phyloP scores from a whole-genome alignment of 2,113 vertebrate genomes.

The Corythoichthys haematopterus region DNA sequence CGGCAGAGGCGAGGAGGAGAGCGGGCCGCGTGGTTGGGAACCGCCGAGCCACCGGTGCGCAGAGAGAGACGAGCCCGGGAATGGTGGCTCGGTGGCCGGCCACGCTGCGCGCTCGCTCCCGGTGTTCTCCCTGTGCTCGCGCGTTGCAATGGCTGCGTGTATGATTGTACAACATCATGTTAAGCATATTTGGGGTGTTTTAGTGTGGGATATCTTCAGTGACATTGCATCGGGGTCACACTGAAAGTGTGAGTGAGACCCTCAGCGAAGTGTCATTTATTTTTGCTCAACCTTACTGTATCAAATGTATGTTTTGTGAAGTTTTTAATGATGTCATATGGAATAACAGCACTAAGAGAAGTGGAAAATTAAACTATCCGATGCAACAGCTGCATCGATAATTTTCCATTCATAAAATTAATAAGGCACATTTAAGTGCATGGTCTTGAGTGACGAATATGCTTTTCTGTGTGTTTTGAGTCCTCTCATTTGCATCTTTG shows the following conservation, averaged over 20 bases:
- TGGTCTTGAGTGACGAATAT: too few species aligned
- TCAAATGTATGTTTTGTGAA: not conserved
- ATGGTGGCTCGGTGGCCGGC: not conserved
- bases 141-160: not conserved
- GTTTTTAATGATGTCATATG: not conserved
- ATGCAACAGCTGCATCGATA: too few species aligned
- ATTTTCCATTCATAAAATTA: too few species aligned
- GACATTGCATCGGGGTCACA: not conserved
- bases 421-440: too few species aligned
- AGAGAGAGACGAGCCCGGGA: not conserved
- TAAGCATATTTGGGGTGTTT: not conserved
- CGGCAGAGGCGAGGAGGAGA: slow-evolving; percentile 39
- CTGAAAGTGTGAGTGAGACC: not conserved
- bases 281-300: not conserved
- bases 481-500: too few species aligned
- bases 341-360: not conserved
- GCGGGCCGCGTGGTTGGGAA: slow-evolving; percentile 20
- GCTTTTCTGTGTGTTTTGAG: too few species aligned
- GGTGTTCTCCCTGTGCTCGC: not conserved
- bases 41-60: slow-evolving; percentile 2
- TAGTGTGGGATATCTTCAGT: not conserved
- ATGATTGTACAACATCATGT: not conserved
- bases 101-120: slow-evolving; percentile 11
- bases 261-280: not conserved
- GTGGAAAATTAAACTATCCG: too few species aligned